Evolutionary conservation across 2,888 invertebrate genomes (phyloP).

Genomic region (Oligia fasciuncula): DNA sequence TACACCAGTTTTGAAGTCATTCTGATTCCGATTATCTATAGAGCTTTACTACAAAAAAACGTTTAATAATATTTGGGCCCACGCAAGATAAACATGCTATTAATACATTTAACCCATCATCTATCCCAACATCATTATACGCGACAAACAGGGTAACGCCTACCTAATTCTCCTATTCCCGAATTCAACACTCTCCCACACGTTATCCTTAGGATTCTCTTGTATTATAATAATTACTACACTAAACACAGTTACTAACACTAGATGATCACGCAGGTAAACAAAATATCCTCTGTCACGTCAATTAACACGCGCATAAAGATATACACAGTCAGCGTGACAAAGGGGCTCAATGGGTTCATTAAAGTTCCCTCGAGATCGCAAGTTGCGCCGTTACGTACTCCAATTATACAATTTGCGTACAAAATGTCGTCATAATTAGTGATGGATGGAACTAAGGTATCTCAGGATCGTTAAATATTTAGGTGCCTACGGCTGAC

Average conservation of each 20-base stretch:
- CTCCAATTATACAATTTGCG: conserved; percentile 53
- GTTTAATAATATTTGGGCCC: no score
- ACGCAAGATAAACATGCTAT: conserved; percentile 10
- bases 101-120: conserved; percentile 2
- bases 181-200: conserved; percentile 11
- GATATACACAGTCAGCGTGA: conserved; percentile 24
- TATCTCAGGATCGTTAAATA: background rate
- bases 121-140: conserved; percentile 15
- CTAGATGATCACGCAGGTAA: conserved; percentile 41
- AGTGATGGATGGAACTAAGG: conserved; percentile 26
- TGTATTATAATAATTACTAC: conserved; percentile 25
- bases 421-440: conserved; percentile 49
- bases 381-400: conserved; percentile 28
- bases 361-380: conserved; percentile 39
- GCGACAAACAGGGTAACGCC: conserved; percentile 1
- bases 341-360: conserved; percentile 50
- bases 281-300: conserved; percentile 48
- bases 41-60: background rate
- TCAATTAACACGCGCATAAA: conserved; percentile 31
- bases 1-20: no score
- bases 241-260: conserved; percentile 23
- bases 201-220: conserved; percentile 22
- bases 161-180: conserved; percentile 20
- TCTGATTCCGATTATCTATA: background rate
- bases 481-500: background rate